Percentiles rank a stretch among this genome's conserved stretches.
phyloP scores from a whole-genome alignment of 2,797 vertebrate genomes.

The Ptychadena robeensis region DNA sequence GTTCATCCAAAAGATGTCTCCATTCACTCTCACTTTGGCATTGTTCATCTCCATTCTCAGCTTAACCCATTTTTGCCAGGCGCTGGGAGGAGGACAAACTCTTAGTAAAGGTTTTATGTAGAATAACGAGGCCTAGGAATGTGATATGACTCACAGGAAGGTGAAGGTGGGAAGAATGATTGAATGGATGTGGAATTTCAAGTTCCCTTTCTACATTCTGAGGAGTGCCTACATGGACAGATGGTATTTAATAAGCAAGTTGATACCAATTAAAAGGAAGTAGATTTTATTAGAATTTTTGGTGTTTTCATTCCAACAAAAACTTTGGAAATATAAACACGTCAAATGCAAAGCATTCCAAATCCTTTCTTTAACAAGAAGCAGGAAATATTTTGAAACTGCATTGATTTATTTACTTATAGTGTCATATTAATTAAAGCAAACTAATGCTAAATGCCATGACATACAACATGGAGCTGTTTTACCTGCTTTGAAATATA shows the following conservation, averaged over 20 bases:
- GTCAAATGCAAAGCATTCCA: too few relatives aligned
- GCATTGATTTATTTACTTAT: too few relatives aligned
- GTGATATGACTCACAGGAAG: not conserved
- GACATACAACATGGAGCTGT: too few relatives aligned
- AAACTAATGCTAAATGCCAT: too few relatives aligned
- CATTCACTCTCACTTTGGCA: conserved; percentile 7
- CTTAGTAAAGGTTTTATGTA: not conserved
- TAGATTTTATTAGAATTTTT: not conserved
- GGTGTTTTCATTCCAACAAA: not conserved
- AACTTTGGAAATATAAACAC: not conserved
- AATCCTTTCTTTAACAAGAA: too few relatives aligned
- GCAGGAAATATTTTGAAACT: too few relatives aligned
- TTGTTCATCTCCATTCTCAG: not conserved
- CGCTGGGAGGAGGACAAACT: not conserved
- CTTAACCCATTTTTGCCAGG: not conserved
- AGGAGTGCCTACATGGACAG: not conserved
- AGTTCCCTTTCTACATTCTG: too few relatives aligned
- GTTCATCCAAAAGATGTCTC: conserved; percentile 29
- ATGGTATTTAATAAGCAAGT: not conserved
- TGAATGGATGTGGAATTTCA: not conserved
- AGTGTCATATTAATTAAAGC: too few relatives aligned
- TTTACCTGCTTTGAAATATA: too few relatives aligned
- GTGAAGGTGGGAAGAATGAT: not conserved
- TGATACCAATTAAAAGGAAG: not conserved
- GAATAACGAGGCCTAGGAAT: not conserved